phyloP scores from a whole-genome alignment of 2,113 vertebrate species.

The Planiliza haematocheilus region DNA sequence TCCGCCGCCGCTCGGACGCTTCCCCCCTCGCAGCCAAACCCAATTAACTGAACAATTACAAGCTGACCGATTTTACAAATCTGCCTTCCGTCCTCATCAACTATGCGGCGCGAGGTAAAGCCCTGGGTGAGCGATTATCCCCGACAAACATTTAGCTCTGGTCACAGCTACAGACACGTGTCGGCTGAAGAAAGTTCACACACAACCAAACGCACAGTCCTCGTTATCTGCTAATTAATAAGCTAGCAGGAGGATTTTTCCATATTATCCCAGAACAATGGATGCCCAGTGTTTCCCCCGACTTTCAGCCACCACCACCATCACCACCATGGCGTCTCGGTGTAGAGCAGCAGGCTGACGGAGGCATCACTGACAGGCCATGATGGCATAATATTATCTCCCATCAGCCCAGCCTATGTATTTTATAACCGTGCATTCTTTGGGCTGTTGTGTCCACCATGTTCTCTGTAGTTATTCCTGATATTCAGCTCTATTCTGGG shows the following conservation, averaged over 20 bases:
- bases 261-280: slow-evolving; percentile 12
- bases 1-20: not conserved
- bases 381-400: not conserved
- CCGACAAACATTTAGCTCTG: slow-evolving; percentile 3
- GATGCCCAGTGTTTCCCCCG: not conserved
- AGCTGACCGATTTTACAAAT: slow-evolving; percentile 32
- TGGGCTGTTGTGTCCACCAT: too few relatives aligned
- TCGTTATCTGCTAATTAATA: slow-evolving; percentile 49
- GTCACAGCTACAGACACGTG: slow-evolving; percentile 6
- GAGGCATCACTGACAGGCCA: not conserved
- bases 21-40: slow-evolving; percentile 18
- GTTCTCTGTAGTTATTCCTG: too few relatives aligned
- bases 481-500: too few relatives aligned
- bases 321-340: not conserved
- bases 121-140: slow-evolving; percentile 26
- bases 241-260: not conserved
- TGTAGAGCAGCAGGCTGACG: not conserved
- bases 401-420: too few relatives aligned
- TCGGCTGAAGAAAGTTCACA: not conserved
- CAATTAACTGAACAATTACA: slow-evolving; percentile 38
- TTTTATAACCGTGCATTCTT: too few relatives aligned
- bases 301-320: not conserved
- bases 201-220: slow-evolving; percentile 2
- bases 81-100: slow-evolving; percentile 29
- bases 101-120: slow-evolving; percentile 32